Evolutionary conservation across 2,797 vertebrate genomes (phyloP).

Genomic region (Pseudopleuronectes americanus): DNA sequence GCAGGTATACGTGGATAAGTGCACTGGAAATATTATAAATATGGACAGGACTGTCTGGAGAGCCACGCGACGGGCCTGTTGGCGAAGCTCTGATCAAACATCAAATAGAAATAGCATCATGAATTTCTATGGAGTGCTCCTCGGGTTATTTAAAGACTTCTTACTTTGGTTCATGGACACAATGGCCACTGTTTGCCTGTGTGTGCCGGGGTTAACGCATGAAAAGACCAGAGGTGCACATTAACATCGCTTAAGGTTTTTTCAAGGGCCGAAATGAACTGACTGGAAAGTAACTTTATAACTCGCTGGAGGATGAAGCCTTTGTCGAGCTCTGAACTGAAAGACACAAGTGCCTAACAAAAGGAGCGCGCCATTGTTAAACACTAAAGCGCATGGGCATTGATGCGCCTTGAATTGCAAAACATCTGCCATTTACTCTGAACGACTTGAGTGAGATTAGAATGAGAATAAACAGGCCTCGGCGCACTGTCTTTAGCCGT

Average conservation of each 20-base stretch:
- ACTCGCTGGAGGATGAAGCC: conserved; percentile 86
- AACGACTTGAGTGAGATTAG: conserved; percentile 78
- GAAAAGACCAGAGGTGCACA: conserved; percentile 85
- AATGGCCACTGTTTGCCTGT: conserved; percentile 83
- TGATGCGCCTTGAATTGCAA: conserved; percentile 88
- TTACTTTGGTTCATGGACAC: conserved; percentile 79
- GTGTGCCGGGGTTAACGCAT: conserved; percentile 81
- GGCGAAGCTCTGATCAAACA: conserved; percentile 82
- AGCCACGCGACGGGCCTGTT: conserved; percentile 80
- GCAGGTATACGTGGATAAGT: conserved; percentile 73
- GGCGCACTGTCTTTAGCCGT: conserved; percentile 53
- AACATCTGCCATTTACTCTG: conserved; percentile 88
- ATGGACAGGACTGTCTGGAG: conserved; percentile 53
- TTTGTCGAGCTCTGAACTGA: conserved; percentile 79
- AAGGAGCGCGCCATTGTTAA: conserved; percentile 81
- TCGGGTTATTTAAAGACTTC: conserved; percentile 81
- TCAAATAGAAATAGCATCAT: conserved; percentile 80
- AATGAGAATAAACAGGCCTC: conserved; percentile 80
- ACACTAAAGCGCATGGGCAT: conserved; percentile 82
- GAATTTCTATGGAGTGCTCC: conserved; percentile 87
- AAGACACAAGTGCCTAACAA: conserved; percentile 85
- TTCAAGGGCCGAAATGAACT: conserved; percentile 85
- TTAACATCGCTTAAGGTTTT: conserved; percentile 89
- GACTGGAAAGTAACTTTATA: conserved; percentile 89
- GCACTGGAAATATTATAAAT: conserved; percentile 60